phyloP scores from a whole-genome alignment of 2,888 invertebrate genomes.

The Tinea pellionella region DNA sequence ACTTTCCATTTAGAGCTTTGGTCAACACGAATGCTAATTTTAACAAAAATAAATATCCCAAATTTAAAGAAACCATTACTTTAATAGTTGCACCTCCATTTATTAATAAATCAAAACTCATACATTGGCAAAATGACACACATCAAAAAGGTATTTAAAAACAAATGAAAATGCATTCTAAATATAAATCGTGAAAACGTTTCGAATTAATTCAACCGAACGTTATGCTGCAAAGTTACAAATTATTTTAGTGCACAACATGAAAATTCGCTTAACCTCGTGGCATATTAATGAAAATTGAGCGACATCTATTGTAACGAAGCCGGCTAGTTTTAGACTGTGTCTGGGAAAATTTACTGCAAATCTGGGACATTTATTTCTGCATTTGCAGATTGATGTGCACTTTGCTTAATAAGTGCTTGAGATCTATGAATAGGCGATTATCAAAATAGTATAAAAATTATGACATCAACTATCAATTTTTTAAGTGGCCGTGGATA shows the following conservation, averaged over 20 bases:
- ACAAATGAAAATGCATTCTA: neutral
- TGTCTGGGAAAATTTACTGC: conserved; percentile 24
- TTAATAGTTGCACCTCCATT: too few relatives aligned
- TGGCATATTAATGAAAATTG: conserved; percentile 66
- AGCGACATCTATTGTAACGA: conserved; percentile 53
- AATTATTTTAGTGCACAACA: conserved; percentile 52
- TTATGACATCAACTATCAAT: too few relatives aligned
- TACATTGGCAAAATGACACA: neutral
- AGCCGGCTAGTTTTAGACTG: conserved; percentile 43
- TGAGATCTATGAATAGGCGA: too few relatives aligned
- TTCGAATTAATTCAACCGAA: conserved; percentile 5
- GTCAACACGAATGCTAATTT: too few relatives aligned
- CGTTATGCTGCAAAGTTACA: conserved; percentile 5
- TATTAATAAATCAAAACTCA: too few relatives aligned
- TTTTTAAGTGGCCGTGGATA: too few relatives aligned
- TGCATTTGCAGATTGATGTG: conserved; percentile 4
- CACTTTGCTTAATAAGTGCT: neutral
- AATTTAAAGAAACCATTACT: too few relatives aligned
- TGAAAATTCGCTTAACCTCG: conserved; percentile 63
- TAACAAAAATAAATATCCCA: too few relatives aligned
- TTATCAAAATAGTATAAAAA: too few relatives aligned
- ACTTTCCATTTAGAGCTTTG: too few relatives aligned
- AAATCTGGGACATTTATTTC: conserved; percentile 53
- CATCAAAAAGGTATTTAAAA: neutral
- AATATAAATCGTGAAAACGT: neutral